Evolutionary conservation across 2,113 vertebrate genomes (phyloP).

Genomic region (Pygathrix nemaeus): DNA sequence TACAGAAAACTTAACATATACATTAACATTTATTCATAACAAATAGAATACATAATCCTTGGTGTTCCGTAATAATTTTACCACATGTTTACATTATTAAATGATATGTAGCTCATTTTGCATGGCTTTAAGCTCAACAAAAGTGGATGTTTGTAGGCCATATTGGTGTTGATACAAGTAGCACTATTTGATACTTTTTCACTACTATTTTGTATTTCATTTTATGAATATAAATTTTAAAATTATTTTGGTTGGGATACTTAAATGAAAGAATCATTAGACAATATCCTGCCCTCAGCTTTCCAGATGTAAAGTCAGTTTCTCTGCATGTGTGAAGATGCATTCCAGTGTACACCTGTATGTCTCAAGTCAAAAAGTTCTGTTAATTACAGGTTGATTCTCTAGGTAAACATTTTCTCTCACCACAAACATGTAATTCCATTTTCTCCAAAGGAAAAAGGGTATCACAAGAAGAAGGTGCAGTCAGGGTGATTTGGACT

Average conservation of each 20-base stretch:
- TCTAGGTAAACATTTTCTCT: conserved; percentile 33
- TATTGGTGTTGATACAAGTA: neutral
- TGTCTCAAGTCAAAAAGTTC: neutral
- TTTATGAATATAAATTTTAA: neutral
- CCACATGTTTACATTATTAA: neutral
- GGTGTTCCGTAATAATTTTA: neutral
- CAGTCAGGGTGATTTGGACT: neutral
- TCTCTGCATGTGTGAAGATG: conserved; percentile 17
- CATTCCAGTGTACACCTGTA: neutral
- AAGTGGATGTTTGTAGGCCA: neutral
- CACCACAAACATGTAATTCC: conserved; percentile 14
- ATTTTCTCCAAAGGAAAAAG: conserved; percentile 29
- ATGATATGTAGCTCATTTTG: neutral
- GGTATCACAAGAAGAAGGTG: neutral
- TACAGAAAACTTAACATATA: neutral
- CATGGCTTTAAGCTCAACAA: neutral
- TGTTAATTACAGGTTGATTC: conserved; percentile 48
- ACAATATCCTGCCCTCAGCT: neutral
- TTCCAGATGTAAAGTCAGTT: neutral
- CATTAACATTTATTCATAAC: neutral
- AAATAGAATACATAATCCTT: neutral
- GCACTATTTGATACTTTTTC: neutral
- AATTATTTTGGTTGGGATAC: neutral
- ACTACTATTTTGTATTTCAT: neutral
- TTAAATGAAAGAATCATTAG: neutral